Conservation (phyloP, 2,888 invertebrate genomes). For the Adelphocoris suturalis region DNA sequence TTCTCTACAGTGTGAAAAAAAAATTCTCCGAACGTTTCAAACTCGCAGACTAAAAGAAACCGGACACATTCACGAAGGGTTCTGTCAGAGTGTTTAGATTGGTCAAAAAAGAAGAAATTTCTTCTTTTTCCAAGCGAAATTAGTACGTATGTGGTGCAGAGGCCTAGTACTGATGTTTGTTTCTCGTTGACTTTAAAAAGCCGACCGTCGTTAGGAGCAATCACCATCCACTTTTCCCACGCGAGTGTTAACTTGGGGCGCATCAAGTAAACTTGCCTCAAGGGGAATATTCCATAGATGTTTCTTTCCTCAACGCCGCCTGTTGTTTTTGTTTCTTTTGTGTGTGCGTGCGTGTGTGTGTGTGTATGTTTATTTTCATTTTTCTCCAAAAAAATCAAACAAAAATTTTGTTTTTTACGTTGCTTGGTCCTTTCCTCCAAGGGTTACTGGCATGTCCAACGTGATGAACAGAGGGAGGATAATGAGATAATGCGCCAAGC, state of each 20-base stretch:
- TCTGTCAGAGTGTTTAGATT: neutral
- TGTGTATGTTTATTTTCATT: neutral
- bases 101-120: neutral
- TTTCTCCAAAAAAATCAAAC: constrained; percentile 17
- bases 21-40: neutral
- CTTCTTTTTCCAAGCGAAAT: neutral
- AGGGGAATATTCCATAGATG: constrained; percentile 45
- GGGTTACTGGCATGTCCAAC: neutral
- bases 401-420: constrained; percentile 24
- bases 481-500: constrained; percentile 53
- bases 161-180: constrained; percentile 44
- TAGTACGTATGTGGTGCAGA: neutral
- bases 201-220: constrained; percentile 23
- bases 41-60: neutral
- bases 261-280: constrained; percentile 51
- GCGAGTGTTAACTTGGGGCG: constrained; percentile 42
- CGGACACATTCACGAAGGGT: neutral
- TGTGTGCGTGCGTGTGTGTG: neutral
- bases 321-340: neutral
- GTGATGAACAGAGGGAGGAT: constrained; percentile 6
- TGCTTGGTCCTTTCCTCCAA: constrained; percentile 3
- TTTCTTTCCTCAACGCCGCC: constrained; percentile 11
- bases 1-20: neutral
- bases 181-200: constrained; percentile 25
- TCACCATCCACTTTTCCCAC: constrained; percentile 54